Evolutionary conservation across 2,888 invertebrate genomes (phyloP).

Genomic region (Nomada lathburiana): DNA sequence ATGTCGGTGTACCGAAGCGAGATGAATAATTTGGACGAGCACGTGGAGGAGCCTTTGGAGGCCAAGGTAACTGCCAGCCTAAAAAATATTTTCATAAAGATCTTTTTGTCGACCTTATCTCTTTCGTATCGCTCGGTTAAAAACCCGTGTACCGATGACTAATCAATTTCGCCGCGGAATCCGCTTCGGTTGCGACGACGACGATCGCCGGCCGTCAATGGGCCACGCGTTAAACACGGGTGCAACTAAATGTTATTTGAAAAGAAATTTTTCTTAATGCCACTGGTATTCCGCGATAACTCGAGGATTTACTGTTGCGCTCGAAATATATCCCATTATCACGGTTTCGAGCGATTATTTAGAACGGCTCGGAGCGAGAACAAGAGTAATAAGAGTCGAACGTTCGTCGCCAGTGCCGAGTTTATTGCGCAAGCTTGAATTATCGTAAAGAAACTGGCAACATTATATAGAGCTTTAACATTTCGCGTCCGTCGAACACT

Average conservation of each 20-base stretch:
- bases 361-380: too few species aligned
- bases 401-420: neutral
- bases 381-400: neutral
- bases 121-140: neutral
- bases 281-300: too few species aligned
- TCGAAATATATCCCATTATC: too few species aligned
- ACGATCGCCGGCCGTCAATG: too few species aligned
- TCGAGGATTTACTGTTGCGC: too few species aligned
- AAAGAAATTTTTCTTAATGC: too few species aligned
- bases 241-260: too few species aligned
- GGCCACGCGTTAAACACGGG: too few species aligned
- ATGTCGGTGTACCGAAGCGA: conserved; percentile 14
- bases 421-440: neutral
- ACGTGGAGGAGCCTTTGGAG: conserved; percentile 8
- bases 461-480: too few species aligned
- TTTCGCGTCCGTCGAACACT: too few species aligned
- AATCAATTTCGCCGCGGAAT: neutral
- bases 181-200: too few species aligned
- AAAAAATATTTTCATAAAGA: neutral
- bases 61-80: conserved; percentile 46
- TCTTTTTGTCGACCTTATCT: neutral
- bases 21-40: conserved; percentile 24
- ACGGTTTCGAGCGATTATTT: neutral
- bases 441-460: neutral
- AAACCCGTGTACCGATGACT: neutral